A percentile compares a stretch with the other conserved stretches of the same genome.
These are phyloP conservation scores for Protophormia terraenovae DNA, from an alignment of 2,888 invertebrate genomes.

Conservation along the genomic window DNA sequence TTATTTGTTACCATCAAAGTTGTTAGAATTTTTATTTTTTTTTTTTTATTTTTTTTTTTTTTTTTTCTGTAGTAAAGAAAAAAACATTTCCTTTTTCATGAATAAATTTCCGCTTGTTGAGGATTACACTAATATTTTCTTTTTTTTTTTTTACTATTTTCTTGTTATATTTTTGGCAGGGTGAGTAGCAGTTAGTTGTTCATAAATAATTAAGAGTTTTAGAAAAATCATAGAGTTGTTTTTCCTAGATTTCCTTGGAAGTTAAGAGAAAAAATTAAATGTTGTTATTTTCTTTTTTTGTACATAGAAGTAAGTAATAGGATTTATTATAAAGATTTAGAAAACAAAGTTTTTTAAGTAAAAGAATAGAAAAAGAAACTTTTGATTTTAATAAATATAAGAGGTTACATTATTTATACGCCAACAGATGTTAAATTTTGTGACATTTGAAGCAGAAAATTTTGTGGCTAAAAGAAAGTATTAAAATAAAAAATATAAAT, in stretches of 20 bases:
- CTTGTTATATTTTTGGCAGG: neutral
- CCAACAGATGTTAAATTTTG: too few relatives aligned
- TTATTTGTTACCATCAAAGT: conserved; percentile 53
- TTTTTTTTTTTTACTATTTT: neutral
- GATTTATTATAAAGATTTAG: neutral
- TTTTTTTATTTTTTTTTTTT: conserved; percentile 15
- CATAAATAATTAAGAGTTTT: conserved; percentile 47
- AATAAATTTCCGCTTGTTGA: conserved; percentile 52
- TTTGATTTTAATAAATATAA: too few relatives aligned
- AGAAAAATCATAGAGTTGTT: too few relatives aligned
- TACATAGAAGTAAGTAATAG: neutral
- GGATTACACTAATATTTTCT: conserved; percentile 22
- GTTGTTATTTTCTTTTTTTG: too few relatives aligned
- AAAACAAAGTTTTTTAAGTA: too few relatives aligned
- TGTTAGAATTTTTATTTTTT: conserved; percentile 58
- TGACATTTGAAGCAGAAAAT: too few relatives aligned
- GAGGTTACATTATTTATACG: too few relatives aligned
- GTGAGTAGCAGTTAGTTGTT: conserved; percentile 9
- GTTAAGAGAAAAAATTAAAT: neutral
- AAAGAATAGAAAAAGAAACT: too few relatives aligned
- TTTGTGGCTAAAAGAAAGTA: too few relatives aligned
- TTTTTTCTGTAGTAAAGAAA: too few relatives aligned
- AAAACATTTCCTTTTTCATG: conserved; percentile 24
- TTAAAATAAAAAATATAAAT: neutral
- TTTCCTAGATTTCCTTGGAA: too few relatives aligned